These are phyloP conservation scores for Crepidodera aurea DNA, from an alignment of 2,888 invertebrate species.

Conservation along the genomic window DNA sequence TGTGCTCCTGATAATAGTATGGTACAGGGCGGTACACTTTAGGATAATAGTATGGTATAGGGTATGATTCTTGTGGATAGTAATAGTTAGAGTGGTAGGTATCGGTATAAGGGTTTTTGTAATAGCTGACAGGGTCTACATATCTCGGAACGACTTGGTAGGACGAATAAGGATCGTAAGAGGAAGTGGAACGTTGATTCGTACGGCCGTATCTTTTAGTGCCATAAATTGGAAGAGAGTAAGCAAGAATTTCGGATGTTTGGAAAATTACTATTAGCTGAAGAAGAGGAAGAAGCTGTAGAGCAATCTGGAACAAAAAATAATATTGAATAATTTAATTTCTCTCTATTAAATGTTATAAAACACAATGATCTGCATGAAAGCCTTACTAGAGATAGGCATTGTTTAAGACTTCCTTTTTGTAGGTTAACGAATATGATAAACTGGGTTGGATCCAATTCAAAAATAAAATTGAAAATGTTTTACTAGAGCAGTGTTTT, in stretches of 20 bases:
- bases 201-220: slow-evolving; percentile 59
- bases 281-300: slow-evolving; percentile 51
- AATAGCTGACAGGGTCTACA: slow-evolving; percentile 58
- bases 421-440: too few relatives aligned
- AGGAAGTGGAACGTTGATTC: slow-evolving; percentile 25
- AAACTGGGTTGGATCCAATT: too few relatives aligned
- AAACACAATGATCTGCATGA: too few relatives aligned
- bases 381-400: too few relatives aligned
- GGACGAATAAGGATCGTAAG: slow-evolving; percentile 50
- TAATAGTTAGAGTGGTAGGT: slow-evolving; percentile 67
- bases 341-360: neutral
- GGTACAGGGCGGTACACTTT: slow-evolving; percentile 62
- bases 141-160: slow-evolving; percentile 37
- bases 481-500: too few relatives aligned
- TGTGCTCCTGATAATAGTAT: slow-evolving; percentile 61
- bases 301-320: slow-evolving; percentile 54
- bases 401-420: too few relatives aligned
- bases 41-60: slow-evolving; percentile 60
- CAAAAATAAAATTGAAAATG: too few relatives aligned
- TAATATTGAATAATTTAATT: too few relatives aligned
- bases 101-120: slow-evolving; percentile 62
- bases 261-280: slow-evolving; percentile 54
- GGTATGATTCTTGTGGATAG: slow-evolving; percentile 54
- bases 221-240: slow-evolving; percentile 56
- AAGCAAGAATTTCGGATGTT: slow-evolving; percentile 48